Conservation (phyloP, 1,140 invertebrate species). For the Cydia fagiglandana region DNA sequence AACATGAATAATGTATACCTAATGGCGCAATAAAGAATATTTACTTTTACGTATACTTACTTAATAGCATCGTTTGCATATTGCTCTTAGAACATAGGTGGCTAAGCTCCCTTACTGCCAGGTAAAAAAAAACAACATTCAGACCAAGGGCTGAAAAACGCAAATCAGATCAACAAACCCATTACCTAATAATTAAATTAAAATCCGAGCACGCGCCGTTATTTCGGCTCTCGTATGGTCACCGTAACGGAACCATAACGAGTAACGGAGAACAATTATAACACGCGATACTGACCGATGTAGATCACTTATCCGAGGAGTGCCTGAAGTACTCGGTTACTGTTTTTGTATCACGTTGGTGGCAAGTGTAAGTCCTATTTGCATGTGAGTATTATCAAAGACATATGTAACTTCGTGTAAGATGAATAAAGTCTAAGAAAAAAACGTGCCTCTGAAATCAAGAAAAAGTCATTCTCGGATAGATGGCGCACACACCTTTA, state of each 20-base stretch:
- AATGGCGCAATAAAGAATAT: too few relatives aligned
- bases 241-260: constrained; percentile 54
- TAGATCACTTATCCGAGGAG: constrained; percentile 43
- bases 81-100: too few relatives aligned
- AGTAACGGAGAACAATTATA: constrained; percentile 55
- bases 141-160: neutral
- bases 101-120: too few relatives aligned
- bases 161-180: constrained; percentile 24
- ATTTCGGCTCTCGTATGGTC: constrained; percentile 44
- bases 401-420: too few relatives aligned
- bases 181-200: constrained; percentile 35
- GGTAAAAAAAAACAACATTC: neutral
- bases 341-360: neutral
- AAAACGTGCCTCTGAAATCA: too few relatives aligned
- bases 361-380: neutral
- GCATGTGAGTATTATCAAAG: too few relatives aligned
- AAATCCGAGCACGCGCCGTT: constrained; percentile 45
- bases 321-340: constrained; percentile 22
- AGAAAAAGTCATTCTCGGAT: too few relatives aligned
- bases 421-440: too few relatives aligned
- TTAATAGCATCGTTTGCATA: too few relatives aligned
- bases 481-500: too few relatives aligned
- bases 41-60: too few relatives aligned
- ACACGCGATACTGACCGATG: constrained; percentile 49
- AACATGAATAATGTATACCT: too few relatives aligned